A percentile compares a stretch with the other conserved stretches of the same genome.
phyloP scores from a whole-genome alignment of 2,113 vertebrate species.

The Oreochromis aureus region DNA sequence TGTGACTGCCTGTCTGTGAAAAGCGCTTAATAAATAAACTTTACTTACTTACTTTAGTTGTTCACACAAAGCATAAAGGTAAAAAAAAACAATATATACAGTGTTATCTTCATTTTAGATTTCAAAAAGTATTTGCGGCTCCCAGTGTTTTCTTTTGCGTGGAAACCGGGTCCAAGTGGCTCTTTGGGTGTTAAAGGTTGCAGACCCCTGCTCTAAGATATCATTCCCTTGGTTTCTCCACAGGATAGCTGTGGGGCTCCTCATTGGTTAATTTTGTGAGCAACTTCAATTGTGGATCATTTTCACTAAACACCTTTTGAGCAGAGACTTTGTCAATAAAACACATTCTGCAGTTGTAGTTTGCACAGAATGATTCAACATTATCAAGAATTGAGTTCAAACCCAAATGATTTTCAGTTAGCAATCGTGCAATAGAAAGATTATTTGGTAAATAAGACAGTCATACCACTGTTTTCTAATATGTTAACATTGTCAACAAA shows the following conservation, averaged over 20 bases:
- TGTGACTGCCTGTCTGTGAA: too few species aligned
- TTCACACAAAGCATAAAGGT: too few species aligned
- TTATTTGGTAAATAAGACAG: background rate
- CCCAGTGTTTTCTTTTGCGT: too few species aligned
- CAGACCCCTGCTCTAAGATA: background rate
- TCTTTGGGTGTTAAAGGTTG: too few species aligned
- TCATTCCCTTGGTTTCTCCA: background rate
- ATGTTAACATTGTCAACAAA: background rate
- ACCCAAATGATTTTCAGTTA: accelerated
- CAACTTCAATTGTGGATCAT: background rate
- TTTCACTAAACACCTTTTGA: background rate
- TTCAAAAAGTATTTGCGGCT: too few species aligned
- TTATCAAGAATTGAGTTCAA: background rate
- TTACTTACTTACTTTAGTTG: too few species aligned
- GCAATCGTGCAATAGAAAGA: background rate
- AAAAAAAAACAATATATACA: too few species aligned
- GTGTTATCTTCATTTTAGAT: too few species aligned
- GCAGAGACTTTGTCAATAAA: background rate
- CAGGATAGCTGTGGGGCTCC: accelerated
- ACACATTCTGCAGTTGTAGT: background rate
- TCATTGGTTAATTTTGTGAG: background rate
- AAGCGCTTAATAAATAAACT: too few species aligned
- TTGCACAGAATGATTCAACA: background rate
- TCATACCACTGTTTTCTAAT: background rate
- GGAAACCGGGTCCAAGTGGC: too few species aligned